These are phyloP conservation scores for Hirundichthys speculiger DNA, from an alignment of 2,113 vertebrate species.

Conservation along the genomic window DNA sequence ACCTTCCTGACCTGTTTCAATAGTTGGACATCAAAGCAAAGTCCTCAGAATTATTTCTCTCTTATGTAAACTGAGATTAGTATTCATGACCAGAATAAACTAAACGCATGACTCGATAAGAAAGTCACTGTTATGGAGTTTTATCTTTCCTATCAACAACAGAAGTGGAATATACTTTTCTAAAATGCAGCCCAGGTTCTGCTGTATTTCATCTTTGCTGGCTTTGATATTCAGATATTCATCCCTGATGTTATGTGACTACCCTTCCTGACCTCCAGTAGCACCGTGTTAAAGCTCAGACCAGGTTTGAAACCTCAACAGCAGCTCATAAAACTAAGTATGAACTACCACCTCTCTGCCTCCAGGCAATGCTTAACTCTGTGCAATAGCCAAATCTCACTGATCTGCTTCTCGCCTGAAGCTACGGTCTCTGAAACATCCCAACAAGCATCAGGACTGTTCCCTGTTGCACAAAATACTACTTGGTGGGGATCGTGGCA, in stretches of 20 bases:
- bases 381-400: slow-evolving; percentile 42
- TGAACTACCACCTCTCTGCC: slow-evolving; percentile 23
- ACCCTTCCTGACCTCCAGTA: slow-evolving; percentile 18
- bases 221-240: slow-evolving; percentile 44
- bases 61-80: too few species aligned
- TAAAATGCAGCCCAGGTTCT: slow-evolving; percentile 39
- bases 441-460: slow-evolving; percentile 22
- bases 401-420: slow-evolving; percentile 49
- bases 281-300: slow-evolving; percentile 11
- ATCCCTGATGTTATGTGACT: slow-evolving; percentile 17
- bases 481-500: slow-evolving; percentile 27
- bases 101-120: too few species aligned
- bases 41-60: slow-evolving; percentile 8
- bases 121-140: neutral
- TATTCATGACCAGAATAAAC: too few species aligned
- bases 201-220: slow-evolving; percentile 32
- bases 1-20: neutral
- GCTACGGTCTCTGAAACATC: slow-evolving; percentile 42
- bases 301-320: slow-evolving; percentile 5
- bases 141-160: slow-evolving; percentile 26
- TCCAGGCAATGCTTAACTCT: slow-evolving; percentile 51
- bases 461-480: slow-evolving; percentile 28
- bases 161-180: slow-evolving; percentile 18
- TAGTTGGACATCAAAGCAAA: neutral
- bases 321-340: slow-evolving; percentile 23